A percentile compares a stretch with the other conserved stretches of the same genome.
phyloP scores from a whole-genome alignment of 2,797 vertebrate species.

The Hemitrygon akajei region DNA sequence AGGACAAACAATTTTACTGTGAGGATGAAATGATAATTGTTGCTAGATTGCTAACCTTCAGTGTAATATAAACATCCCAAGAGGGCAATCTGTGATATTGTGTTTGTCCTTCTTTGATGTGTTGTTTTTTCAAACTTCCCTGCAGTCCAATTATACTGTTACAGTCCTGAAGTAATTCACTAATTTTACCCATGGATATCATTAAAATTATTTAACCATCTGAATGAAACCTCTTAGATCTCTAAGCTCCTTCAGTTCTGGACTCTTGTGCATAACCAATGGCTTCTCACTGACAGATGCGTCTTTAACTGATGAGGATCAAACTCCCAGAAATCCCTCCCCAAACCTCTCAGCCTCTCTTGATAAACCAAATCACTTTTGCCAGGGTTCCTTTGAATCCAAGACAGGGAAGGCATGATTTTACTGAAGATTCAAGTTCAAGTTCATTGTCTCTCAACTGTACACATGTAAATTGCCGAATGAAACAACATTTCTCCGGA shows the following conservation, averaged over 20 bases:
- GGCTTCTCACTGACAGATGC: not conserved
- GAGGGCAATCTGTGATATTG: not conserved
- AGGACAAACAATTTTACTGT: not conserved
- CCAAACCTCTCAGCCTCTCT: not conserved
- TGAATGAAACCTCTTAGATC: not conserved
- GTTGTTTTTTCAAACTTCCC: not conserved
- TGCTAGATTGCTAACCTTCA: not conserved
- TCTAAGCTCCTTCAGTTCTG: not conserved
- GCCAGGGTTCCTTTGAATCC: too few species aligned
- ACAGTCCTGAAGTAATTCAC: not conserved
- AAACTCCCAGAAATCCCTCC: not conserved
- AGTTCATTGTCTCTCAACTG: too few species aligned
- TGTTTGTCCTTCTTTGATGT: not conserved
- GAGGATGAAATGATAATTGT: not conserved
- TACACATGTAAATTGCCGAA: too few species aligned
- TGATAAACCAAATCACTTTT: too few species aligned
- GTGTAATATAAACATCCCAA: not conserved
- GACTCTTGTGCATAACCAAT: not conserved
- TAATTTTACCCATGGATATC: not conserved
- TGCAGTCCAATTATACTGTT: not conserved
- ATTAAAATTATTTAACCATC: slow-evolving; percentile 10
- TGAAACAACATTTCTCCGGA: too few species aligned
- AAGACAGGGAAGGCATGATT: too few species aligned
- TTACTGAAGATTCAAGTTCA: too few species aligned
- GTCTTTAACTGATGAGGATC: not conserved